Conservation (phyloP, 2,113 vertebrate species). For the Macaca mulatta region DNA sequence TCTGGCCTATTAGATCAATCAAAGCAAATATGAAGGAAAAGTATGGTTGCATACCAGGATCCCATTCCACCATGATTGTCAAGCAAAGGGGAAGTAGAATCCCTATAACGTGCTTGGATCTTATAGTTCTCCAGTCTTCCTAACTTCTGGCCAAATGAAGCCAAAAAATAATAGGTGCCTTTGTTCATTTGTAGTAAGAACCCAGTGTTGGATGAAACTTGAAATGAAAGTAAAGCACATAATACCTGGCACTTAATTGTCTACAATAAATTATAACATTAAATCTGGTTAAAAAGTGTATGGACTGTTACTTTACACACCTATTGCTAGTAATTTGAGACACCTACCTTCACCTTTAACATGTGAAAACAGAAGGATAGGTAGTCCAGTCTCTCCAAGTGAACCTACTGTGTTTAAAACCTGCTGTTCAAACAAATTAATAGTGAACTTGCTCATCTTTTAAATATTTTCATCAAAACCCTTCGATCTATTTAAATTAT, state of each 20-base stretch:
- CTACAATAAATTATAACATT: not conserved
- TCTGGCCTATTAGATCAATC: not conserved
- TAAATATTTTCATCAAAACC: conserved; percentile 19
- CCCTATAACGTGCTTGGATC: not conserved
- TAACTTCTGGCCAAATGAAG: not conserved
- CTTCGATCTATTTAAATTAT: not conserved
- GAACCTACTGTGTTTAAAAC: not conserved
- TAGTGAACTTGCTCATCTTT: not conserved
- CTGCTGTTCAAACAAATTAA: conserved; percentile 18
- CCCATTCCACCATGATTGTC: not conserved
- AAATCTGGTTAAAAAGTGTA: conserved; percentile 5
- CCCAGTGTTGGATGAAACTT: conserved; percentile 34
- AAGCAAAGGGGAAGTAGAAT: not conserved
- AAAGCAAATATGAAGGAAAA: not conserved
- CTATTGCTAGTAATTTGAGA: not conserved
- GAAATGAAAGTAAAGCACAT: not conserved
- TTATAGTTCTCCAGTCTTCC: not conserved
- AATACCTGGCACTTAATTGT: not conserved
- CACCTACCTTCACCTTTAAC: not conserved
- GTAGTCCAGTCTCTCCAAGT: not conserved
- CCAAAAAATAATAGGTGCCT: not conserved
- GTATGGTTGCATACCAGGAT: not conserved
- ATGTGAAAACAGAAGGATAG: not conserved
- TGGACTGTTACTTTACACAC: not conserved
- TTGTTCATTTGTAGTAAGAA: not conserved